Percentiles rank a stretch among this genome's conserved stretches.
These are phyloP conservation scores for Naja naja DNA, from an alignment of 2,113 vertebrate species.

Conservation along the genomic window DNA sequence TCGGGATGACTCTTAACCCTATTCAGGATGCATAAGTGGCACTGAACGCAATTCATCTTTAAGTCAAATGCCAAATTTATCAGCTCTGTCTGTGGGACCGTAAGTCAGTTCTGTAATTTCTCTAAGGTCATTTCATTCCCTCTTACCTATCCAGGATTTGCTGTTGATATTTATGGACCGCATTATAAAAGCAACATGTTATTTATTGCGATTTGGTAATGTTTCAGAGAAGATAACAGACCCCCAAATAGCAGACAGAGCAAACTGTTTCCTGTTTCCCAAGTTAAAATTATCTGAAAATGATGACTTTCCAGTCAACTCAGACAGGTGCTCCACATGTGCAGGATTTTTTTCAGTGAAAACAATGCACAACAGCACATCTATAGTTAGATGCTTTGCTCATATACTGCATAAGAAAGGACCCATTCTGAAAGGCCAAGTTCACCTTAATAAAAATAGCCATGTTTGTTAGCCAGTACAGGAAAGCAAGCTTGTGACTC, in stretches of 20 bases:
- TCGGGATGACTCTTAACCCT: background rate
- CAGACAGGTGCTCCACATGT: slow-evolving; percentile 20
- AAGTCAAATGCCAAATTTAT: background rate
- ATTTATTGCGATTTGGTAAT: slow-evolving; percentile 20
- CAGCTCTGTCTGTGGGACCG: background rate
- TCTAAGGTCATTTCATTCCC: background rate
- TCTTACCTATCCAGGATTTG: background rate
- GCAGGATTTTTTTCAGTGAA: slow-evolving; percentile 34
- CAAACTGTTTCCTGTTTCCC: slow-evolving; percentile 31
- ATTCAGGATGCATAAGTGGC: background rate
- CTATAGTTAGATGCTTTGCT: slow-evolving; percentile 33
- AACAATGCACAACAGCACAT: slow-evolving; percentile 22
- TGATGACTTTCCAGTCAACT: slow-evolving; percentile 31
- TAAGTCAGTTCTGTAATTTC: background rate
- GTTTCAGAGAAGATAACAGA: slow-evolving; percentile 23
- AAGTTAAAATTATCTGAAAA: slow-evolving; percentile 47
- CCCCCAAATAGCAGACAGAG: background rate
- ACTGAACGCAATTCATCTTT: background rate
- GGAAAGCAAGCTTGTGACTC: slow-evolving; percentile 30
- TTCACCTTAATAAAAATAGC: slow-evolving; percentile 39
- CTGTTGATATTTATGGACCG: slow-evolving; percentile 13
- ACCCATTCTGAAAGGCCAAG: slow-evolving; percentile 28
- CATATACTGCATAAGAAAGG: slow-evolving; percentile 7
- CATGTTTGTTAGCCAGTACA: slow-evolving; percentile 6
- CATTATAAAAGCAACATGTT: slow-evolving; percentile 5